phyloP scores from a whole-genome alignment of 2,888 invertebrate species.

The Linnaemya vulpina region DNA sequence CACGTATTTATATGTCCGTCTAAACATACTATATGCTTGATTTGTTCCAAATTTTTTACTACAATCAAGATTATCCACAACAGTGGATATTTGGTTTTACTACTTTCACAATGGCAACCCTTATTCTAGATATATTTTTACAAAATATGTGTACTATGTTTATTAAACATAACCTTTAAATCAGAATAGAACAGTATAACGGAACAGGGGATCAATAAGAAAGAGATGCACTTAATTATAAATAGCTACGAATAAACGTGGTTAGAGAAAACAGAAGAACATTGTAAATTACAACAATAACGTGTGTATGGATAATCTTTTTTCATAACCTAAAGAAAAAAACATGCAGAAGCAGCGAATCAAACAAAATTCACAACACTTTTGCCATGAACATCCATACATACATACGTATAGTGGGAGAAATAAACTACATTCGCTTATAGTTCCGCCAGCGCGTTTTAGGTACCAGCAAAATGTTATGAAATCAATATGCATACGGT shows the following conservation, averaged over 20 bases:
- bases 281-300: conserved; percentile 66
- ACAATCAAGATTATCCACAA: too few relatives aligned
- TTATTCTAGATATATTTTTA: too few relatives aligned
- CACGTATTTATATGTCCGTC: too few relatives aligned
- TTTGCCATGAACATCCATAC: background rate
- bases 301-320: conserved; percentile 57
- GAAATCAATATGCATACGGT: conserved; percentile 78
- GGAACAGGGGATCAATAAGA: conserved; percentile 44
- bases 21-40: too few relatives aligned
- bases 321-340: conserved; percentile 65
- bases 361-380: conserved; percentile 56
- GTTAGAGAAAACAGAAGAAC: conserved; percentile 10
- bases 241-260: conserved; percentile 30
- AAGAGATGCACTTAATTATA: conserved; percentile 44
- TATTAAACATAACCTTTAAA: conserved; percentile 66
- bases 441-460: conserved; percentile 57
- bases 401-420: conserved; percentile 13
- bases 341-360: conserved; percentile 48
- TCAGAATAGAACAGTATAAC: conserved; percentile 9
- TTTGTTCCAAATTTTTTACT: too few relatives aligned
- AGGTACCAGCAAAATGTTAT: conserved; percentile 74
- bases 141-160: conserved; percentile 40
- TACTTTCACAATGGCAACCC: background rate
- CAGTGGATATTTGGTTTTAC: too few relatives aligned
- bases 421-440: conserved; percentile 2